phyloP scores from a whole-genome alignment of 2,113 vertebrate genomes.

The Neogobius melanostomus region DNA sequence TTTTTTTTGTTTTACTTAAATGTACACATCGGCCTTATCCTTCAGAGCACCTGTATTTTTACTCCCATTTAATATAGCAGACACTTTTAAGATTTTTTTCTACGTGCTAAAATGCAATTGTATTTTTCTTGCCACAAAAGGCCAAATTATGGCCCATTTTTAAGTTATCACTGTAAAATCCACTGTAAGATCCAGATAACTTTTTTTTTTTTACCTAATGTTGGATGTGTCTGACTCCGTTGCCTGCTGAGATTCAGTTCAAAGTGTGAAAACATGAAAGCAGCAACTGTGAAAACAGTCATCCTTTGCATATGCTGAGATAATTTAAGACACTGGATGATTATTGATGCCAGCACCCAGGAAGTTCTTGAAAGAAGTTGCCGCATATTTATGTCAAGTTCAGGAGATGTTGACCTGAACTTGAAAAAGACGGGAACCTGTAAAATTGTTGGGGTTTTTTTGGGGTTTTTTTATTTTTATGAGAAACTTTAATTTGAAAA shows the following conservation, averaged over 20 bases:
- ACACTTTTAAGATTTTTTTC: too few species aligned
- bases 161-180: too few species aligned
- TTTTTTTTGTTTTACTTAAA: too few species aligned
- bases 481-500: slow-evolving; percentile 31
- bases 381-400: background rate
- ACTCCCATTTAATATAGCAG: too few species aligned
- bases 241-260: slow-evolving; percentile 40
- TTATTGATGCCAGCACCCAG: slow-evolving; percentile 19
- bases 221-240: background rate
- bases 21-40: too few species aligned
- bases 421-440: background rate
- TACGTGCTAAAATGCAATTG: background rate
- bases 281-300: slow-evolving; percentile 57
- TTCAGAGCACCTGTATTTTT: too few species aligned
- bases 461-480: slow-evolving; percentile 4
- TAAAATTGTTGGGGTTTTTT: slow-evolving; percentile 1
- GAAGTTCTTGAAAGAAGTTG: background rate
- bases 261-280: slow-evolving; percentile 47
- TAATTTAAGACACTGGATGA: slow-evolving; percentile 38
- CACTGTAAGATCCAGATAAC: too few species aligned
- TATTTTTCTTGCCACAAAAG: background rate
- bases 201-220: background rate
- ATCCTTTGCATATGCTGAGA: slow-evolving; percentile 50
- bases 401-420: too few species aligned
- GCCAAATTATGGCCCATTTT: too few species aligned